phyloP scores from a whole-genome alignment of 2,888 invertebrate species.

The Dynastes hyllus region DNA sequence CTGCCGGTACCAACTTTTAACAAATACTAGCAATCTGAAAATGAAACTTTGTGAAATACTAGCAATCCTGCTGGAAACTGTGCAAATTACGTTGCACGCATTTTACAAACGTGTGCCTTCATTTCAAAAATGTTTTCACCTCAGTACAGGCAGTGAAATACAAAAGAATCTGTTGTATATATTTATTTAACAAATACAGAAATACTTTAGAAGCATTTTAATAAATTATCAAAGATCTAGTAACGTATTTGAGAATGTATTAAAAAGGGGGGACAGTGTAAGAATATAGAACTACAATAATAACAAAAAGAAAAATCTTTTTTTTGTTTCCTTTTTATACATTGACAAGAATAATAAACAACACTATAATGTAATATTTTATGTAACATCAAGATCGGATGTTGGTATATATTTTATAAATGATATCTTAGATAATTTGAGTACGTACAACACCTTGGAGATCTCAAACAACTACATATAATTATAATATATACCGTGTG shows the following conservation, averaged over 20 bases:
- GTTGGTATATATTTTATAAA: constrained; percentile 62
- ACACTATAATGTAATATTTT: constrained; percentile 51
- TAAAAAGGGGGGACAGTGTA: constrained; percentile 58
- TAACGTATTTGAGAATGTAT: constrained; percentile 59
- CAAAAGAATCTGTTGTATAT: constrained; percentile 37
- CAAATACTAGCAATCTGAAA: no score
- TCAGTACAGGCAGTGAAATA: no score
- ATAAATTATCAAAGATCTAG: constrained; percentile 66
- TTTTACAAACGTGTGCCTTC: no score
- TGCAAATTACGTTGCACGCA: no score
- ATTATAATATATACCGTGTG: constrained; percentile 64
- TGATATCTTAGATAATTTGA: constrained; percentile 60
- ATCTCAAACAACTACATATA: constrained; percentile 64
- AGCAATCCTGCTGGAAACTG: no score
- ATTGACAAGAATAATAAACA: constrained; percentile 60
- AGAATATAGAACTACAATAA: constrained; percentile 60
- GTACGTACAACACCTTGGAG: constrained; percentile 64
- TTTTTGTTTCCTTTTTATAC: constrained; percentile 47
- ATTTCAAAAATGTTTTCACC: no score
- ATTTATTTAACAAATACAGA: constrained; percentile 54
- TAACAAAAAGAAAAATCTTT: constrained; percentile 50
- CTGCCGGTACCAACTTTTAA: no score
- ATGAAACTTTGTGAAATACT: no score
- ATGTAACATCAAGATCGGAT: constrained; percentile 63
- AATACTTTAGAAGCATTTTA: constrained; percentile 57